These are phyloP conservation scores for Pteromalus puparum DNA, from an alignment of 1,140 invertebrate genomes.

Conservation along the genomic window DNA sequence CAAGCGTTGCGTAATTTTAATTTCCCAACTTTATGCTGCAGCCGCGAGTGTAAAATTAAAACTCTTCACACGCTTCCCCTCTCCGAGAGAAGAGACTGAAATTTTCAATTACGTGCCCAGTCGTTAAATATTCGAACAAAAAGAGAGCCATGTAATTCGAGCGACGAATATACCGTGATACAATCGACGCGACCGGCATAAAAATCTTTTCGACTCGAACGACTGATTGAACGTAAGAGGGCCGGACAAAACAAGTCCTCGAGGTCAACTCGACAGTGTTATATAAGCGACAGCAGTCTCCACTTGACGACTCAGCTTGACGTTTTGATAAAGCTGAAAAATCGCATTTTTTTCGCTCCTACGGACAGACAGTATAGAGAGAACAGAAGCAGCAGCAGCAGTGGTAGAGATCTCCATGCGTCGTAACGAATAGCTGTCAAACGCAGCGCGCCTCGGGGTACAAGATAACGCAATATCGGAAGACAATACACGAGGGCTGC, in stretches of 20 bases:
- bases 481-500: constrained; percentile 17
- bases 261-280: background rate
- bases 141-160: too few species aligned
- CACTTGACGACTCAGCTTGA: background rate
- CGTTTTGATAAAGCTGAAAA: background rate
- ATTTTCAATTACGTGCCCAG: background rate
- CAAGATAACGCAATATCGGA: constrained; percentile 28
- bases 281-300: background rate
- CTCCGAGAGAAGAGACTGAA: background rate
- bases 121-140: background rate
- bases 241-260: background rate
- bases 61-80: background rate
- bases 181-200: background rate
- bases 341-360: background rate
- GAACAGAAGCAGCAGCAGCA: background rate
- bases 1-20: background rate
- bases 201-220: background rate
- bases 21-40: background rate
- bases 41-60: background rate
- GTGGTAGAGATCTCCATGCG: background rate
- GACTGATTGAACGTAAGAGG: background rate
- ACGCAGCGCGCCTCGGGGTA: constrained; percentile 11
- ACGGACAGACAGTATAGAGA: background rate
- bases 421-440: constrained; percentile 31
- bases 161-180: too few species aligned